Percentiles rank a stretch among this genome's conserved stretches.
These are phyloP conservation scores for Oncorhynchus mykiss DNA, from an alignment of 2,113 vertebrate species.

Conservation along the genomic window DNA sequence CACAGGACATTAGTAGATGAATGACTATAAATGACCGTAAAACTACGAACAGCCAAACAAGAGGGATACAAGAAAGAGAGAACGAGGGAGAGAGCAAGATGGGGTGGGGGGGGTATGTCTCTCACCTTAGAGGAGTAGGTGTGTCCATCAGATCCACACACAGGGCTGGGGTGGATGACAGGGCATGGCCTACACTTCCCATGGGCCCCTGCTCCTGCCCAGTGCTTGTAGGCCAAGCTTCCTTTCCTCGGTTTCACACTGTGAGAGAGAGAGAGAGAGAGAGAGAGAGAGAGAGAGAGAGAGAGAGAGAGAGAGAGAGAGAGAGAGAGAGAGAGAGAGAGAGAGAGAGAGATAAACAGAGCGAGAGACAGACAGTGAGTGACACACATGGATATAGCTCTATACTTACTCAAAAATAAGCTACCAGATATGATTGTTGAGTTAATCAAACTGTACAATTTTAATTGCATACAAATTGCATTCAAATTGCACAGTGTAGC, in stretches of 20 bases:
- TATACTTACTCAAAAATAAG: not conserved
- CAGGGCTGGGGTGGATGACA: constrained; percentile 40
- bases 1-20: not conserved
- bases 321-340: too few relatives aligned
- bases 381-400: not conserved
- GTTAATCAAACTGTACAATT: too few relatives aligned
- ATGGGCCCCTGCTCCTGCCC: constrained; percentile 72
- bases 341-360: too few relatives aligned
- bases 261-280: not conserved
- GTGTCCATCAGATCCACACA: constrained; percentile 89
- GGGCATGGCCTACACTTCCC: constrained; percentile 87
- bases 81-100: not conserved
- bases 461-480: too few relatives aligned
- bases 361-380: too few relatives aligned
- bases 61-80: not conserved
- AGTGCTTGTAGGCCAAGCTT: constrained; percentile 76
- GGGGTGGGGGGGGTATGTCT: not conserved
- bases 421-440: too few relatives aligned
- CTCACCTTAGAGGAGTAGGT: constrained; percentile 82
- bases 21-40: too few relatives aligned
- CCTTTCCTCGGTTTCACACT: constrained; percentile 77
- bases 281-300: too few relatives aligned
- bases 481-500: too few relatives aligned
- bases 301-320: too few relatives aligned
- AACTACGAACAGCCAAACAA: too few relatives aligned